Evolutionary conservation across 1,140 invertebrate genomes (phyloP).

Genomic region (Araneus ventricosus): DNA sequence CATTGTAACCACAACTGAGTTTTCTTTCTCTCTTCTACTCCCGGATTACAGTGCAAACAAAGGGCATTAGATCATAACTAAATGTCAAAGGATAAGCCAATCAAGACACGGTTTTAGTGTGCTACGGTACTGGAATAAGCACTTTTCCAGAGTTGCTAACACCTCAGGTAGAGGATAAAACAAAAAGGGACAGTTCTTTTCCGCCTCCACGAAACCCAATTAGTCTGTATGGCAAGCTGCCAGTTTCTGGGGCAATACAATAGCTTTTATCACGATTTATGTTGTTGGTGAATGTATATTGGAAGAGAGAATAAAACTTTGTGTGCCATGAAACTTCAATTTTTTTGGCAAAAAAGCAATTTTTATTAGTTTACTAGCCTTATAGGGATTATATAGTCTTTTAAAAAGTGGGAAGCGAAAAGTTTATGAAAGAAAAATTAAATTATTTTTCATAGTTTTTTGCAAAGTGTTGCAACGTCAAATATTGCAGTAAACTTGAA

Average conservation of each 20-base stretch:
- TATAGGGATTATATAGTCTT: too few relatives aligned
- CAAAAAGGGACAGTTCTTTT: background rate
- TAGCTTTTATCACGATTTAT: constrained; percentile 47
- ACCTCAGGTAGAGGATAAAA: constrained; percentile 35
- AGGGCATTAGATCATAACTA: constrained; percentile 41
- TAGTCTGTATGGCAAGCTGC: constrained; percentile 30
- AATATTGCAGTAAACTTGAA: too few relatives aligned
- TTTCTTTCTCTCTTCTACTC: background rate
- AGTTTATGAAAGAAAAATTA: too few relatives aligned
- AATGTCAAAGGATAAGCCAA: constrained; percentile 48
- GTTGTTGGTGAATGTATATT: background rate
- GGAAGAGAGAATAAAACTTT: background rate
- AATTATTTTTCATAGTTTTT: too few relatives aligned
- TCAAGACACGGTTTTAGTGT: background rate
- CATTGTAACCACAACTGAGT: background rate
- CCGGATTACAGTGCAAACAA: constrained; percentile 26
- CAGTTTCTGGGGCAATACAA: background rate
- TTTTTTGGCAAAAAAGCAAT: too few relatives aligned
- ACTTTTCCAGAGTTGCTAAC: constrained; percentile 12
- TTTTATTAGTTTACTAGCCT: too few relatives aligned
- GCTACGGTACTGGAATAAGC: constrained; percentile 21
- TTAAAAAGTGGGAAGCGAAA: too few relatives aligned
- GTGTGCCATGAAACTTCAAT: background rate
- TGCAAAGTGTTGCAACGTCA: too few relatives aligned
- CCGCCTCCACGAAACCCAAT: constrained; percentile 17